These are phyloP conservation scores for Drosophila hawaiiensis DNA, from an alignment of 2,888 invertebrate species.

Conservation along the genomic window DNA sequence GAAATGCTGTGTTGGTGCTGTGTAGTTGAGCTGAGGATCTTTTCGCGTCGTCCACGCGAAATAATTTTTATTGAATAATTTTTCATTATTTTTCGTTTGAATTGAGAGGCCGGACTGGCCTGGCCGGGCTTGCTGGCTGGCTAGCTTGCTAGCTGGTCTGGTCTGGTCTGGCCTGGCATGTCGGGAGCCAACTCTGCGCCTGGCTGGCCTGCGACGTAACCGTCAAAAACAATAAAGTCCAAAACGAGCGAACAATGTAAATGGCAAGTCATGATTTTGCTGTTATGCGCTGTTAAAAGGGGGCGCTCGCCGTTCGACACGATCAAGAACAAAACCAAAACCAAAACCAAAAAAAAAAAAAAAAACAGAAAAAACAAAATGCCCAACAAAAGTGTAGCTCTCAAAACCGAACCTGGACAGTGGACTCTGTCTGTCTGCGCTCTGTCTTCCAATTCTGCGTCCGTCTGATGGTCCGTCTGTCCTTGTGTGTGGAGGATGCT, in stretches of 20 bases:
- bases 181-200: constrained; percentile 43
- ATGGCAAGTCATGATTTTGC: constrained; percentile 85
- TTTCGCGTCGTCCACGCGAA: constrained; percentile 66
- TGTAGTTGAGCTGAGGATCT: constrained; percentile 32
- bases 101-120: constrained; percentile 70
- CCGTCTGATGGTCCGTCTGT: constrained; percentile 11
- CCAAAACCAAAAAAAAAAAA: constrained; percentile 35
- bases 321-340: constrained; percentile 79
- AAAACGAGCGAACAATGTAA: constrained; percentile 84
- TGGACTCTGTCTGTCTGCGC: constrained; percentile 22
- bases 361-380: constrained; percentile 8
- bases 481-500: constrained; percentile 71
- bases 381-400: constrained; percentile 47
- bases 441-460: constrained; percentile 8
- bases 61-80: constrained; percentile 85
- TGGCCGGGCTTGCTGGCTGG: constrained; percentile 7
- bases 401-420: constrained; percentile 39
- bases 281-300: constrained; percentile 84
- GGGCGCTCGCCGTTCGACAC: constrained; percentile 85
- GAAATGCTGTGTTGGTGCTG: constrained; percentile 11
- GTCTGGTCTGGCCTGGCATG: constrained; percentile 24
- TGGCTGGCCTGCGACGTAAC: constrained; percentile 55
- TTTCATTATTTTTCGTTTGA: constrained; percentile 83
- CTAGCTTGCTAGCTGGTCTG: constrained; percentile 24
- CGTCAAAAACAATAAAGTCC: constrained; percentile 84